Evolutionary conservation across 1,140 invertebrate genomes (phyloP).

Genomic region (Myzus persicae): DNA sequence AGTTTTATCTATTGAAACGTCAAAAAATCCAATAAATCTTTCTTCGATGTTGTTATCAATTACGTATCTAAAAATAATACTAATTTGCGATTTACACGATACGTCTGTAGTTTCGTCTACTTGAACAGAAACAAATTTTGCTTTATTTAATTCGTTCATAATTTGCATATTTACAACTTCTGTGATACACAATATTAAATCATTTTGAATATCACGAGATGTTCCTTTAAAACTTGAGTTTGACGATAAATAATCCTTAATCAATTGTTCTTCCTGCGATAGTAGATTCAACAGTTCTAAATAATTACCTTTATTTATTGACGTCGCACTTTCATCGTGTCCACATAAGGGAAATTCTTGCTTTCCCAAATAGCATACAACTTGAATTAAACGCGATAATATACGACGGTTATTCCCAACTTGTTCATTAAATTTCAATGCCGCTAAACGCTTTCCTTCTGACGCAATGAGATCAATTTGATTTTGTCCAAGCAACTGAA

Average conservation of each 20-base stretch:
- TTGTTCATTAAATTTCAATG: neutral
- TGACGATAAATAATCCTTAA: constrained; percentile 62
- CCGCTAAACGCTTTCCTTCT: neutral
- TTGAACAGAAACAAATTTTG: constrained; percentile 62
- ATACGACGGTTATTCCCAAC: neutral
- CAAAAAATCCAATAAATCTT: constrained; percentile 64
- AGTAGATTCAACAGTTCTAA: neutral
- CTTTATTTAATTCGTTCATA: constrained; percentile 62
- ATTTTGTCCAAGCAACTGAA: neutral
- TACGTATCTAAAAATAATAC: constrained; percentile 61
- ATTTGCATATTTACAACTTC: constrained; percentile 62
- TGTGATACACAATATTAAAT: constrained; percentile 63
- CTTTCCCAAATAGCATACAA: neutral
- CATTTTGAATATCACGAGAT: constrained; percentile 61
- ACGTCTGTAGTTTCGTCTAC: constrained; percentile 63
- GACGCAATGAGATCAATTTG: neutral
- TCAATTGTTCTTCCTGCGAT: neutral
- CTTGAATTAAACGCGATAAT: neutral
- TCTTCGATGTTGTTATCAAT: constrained; percentile 72
- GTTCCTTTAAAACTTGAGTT: constrained; percentile 50
- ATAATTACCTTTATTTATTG: neutral
- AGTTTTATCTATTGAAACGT: constrained; percentile 16
- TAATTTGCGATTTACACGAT: constrained; percentile 62
- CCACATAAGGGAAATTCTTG: neutral
- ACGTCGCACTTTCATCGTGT: neutral